Base-by-base conservation (phyloP, 2,113 vertebrate species). In the Spermophilus dauricus region DNA sequence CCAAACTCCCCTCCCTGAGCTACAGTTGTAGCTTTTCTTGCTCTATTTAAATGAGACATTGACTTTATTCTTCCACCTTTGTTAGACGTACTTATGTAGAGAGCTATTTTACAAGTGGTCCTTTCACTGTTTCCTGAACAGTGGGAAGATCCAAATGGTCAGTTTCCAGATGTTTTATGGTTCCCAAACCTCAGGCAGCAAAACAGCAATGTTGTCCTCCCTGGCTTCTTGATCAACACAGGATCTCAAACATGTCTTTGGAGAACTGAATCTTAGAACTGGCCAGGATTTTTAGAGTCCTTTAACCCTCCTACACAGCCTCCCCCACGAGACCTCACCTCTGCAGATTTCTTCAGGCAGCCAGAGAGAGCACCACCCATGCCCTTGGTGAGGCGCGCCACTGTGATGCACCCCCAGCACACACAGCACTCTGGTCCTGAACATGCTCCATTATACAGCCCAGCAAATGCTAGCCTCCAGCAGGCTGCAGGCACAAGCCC, bases 51-150 rank as follows among this genome's bases (percentile, higher is more conserved):
- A 69, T 28, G 56, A 97, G 72, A 76, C 37, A 28, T 13, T 51
- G 45, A 87, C 63, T 93, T 77, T 67, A 34, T 58, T 86, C 58
- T 67, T 20, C 63, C 42, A 34, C 24, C 61, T 77, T 67, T 42
- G 14, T 48, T 84, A 94, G n/a, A 26, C 22, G 82, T 88, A 39
- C 75, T 81, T 91, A 81, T 32, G 56, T 58, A 95, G 89, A 84
- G 87, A 93, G 32, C n/a, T 72, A 69, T 24, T 96, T 87, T 37
- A 18, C 8, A 73, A 92, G 91, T 9, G 45, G 85, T 48, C 61
- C 34, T 65, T 92, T 69, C 67, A 76, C 63, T 61, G 76, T 56
- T 81, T 94, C 51, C 42, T 53, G 3, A 91, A 82, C 63, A 94
- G 9, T 72, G 45, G 53, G 18, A 96, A 20, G 69, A 67, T 42